Base-by-base conservation (phyloP, 2,113 vertebrate genomes). In the Marmota monax region DNA sequence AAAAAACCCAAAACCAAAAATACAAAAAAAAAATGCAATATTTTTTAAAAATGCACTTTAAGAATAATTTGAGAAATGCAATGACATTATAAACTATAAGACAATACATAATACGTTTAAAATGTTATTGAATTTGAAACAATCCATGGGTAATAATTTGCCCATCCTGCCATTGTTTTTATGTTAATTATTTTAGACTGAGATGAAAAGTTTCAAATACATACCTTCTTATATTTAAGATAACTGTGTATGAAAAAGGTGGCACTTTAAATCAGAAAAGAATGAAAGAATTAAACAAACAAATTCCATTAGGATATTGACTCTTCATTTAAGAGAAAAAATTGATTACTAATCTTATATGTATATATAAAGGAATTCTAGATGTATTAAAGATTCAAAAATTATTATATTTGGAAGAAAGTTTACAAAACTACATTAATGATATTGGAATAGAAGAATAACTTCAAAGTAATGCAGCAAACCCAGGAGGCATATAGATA, bases 131-230 rank as follows among this genome's bases (percentile, higher is more conserved):
- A 95, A 61, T 87, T 85, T 32, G 51, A 90, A 92, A 86, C 20
- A 92, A n/a, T 67, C 73, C 42, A 77, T 51, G 18, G 79, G 93
- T 90, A 84, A 95, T 90, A 73, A 78, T 87, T 73, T 90, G 67
- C 39, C n/a, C 86, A 17, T 74, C 16, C 45, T 73, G 27, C 53
- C 34, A 42, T 65, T 23, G 56, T 34, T 77, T 53, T 94, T 69
- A 67, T 63, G 25, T 48, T 65, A 94, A 90, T 86, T 61, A 3
- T 78, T 78, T 94, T 73, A 94, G 11, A 39, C 12, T 86, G 0
- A 5, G 2, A 39, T 58, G 3, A 86, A 42, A 7, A 85, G 20
- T 39, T 29, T 23, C 56, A 92, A 74, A 76, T 89, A 94, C 67
- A 48, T 67, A n/a, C 51, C 1, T 20, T n/a, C 89, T n/a, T 29